These are phyloP conservation scores for Bagarius yarrelli DNA, from an alignment of 2,113 vertebrate species.

Conservation along the genomic window DNA sequence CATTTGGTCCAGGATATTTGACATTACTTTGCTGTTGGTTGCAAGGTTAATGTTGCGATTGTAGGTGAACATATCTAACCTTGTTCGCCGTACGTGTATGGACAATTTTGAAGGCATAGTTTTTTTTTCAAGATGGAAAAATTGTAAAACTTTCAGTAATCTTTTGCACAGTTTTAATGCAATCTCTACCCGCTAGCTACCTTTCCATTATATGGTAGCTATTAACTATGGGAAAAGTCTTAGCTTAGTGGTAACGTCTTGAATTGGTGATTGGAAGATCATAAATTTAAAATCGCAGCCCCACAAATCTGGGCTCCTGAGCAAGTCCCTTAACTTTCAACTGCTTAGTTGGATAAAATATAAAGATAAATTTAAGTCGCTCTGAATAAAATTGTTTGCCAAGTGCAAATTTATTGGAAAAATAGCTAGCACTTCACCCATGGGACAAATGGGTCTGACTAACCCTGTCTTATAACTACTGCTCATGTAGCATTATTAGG, in stretches of 20 bases:
- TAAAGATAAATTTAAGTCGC: too few relatives aligned
- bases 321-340: too few relatives aligned
- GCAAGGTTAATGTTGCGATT: conserved; percentile 2
- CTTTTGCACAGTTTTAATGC: neutral
- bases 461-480: neutral
- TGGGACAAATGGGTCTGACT: neutral
- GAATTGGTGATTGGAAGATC: too few relatives aligned
- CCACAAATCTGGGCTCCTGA: too few relatives aligned
- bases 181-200: neutral
- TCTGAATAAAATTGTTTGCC: too few relatives aligned
- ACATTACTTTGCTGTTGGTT: conserved; percentile 21
- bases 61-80: neutral
- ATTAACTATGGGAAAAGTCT: neutral
- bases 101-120: neutral
- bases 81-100: neutral
- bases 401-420: too few relatives aligned
- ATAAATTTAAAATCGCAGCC: too few relatives aligned
- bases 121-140: neutral
- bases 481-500: neutral
- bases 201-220: neutral
- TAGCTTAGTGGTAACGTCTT: too few relatives aligned
- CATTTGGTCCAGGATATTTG: conserved; percentile 67
- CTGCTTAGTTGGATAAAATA: too few relatives aligned
- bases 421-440: too few relatives aligned
- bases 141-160: neutral